These are phyloP conservation scores for Halcyon leucocephala DNA, from an alignment of 2,797 vertebrate species.

Conservation along the genomic window DNA sequence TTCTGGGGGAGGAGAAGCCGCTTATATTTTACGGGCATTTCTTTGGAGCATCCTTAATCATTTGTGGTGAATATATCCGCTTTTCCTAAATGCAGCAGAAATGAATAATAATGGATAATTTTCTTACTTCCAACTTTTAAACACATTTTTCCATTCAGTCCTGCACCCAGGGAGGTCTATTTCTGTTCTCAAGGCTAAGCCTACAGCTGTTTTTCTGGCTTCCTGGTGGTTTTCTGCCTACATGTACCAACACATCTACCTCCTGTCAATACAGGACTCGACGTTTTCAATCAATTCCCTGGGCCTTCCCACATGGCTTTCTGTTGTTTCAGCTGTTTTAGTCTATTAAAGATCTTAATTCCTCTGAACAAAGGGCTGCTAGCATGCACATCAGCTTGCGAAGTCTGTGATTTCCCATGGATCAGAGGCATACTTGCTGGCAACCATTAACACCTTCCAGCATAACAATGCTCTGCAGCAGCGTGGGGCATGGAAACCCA, in stretches of 20 bases:
- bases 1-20: not conserved
- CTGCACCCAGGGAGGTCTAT: not conserved
- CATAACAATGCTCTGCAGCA: not conserved
- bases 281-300: conserved; percentile 47
- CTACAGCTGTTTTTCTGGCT: conserved; percentile 20
- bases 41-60: not conserved
- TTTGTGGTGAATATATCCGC: not conserved
- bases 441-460: conserved; percentile 43
- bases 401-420: not conserved
- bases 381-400: not conserved
- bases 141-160: not conserved
- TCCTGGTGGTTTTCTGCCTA: conserved; percentile 30
- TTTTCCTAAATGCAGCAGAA: not conserved
- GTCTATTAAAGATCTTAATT: conserved; percentile 54
- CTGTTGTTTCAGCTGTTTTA: conserved; percentile 34
- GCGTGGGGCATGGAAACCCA: not conserved
- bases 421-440: conserved; percentile 1
- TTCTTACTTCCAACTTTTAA: not conserved
- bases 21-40: not conserved
- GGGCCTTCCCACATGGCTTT: conserved; percentile 36
- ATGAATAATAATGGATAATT: not conserved
- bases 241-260: conserved; percentile 2
- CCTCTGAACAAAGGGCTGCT: not conserved
- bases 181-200: not conserved
- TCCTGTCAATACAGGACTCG: not conserved